A percentile compares a stretch with the other conserved stretches of the same genome.
Conservation (phyloP, 2,113 vertebrate genomes). For the Daboia siamensis region DNA sequence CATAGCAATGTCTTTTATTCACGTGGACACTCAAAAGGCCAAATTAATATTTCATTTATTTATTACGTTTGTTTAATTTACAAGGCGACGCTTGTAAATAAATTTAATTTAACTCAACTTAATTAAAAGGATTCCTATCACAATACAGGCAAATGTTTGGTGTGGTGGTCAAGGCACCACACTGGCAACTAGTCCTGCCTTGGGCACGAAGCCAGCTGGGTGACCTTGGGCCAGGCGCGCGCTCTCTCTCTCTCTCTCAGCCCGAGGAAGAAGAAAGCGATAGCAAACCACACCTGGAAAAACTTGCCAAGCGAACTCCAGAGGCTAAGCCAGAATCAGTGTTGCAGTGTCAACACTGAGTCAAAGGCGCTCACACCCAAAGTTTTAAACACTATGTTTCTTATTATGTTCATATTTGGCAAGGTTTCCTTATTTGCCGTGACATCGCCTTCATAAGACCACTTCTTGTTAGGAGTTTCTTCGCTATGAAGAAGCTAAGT, state of each 20-base stretch:
- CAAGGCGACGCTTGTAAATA: neutral
- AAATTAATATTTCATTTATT: neutral
- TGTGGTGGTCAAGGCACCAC: neutral
- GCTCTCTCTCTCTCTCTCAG: neutral
- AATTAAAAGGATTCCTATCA: neutral
- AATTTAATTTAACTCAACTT: neutral
- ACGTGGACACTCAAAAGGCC: neutral
- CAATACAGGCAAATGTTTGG: neutral
- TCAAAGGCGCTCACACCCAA: neutral
- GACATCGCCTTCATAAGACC: neutral
- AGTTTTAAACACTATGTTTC: neutral
- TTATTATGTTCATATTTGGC: neutral
- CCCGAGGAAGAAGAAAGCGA: neutral
- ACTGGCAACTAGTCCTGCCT: neutral
- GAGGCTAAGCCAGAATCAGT: neutral
- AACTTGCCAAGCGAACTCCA: neutral
- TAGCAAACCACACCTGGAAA: neutral
- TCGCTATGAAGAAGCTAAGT: neutral
- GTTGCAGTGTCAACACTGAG: neutral
- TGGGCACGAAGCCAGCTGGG: neutral
- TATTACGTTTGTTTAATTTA: neutral
- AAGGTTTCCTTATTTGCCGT: neutral
- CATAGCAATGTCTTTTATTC: neutral
- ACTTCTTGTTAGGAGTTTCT: neutral
- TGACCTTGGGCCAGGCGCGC: neutral